Evolutionary conservation across 1,140 invertebrate genomes (phyloP).

Genomic region (Ooceraea biroi): DNA sequence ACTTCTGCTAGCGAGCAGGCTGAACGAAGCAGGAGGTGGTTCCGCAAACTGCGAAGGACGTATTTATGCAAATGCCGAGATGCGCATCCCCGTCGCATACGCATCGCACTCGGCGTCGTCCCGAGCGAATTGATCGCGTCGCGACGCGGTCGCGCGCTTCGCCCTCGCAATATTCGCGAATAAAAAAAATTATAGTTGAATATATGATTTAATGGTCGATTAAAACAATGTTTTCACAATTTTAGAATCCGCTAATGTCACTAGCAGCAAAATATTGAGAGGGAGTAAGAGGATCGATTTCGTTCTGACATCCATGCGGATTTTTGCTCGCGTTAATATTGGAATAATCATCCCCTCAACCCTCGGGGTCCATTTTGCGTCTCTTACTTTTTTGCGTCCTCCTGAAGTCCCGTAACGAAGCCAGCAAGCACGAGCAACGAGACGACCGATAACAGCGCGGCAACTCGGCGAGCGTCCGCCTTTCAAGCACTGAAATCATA

Average conservation of each 20-base stretch:
- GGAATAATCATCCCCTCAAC: background rate
- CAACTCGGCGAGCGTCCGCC: slow-evolving; percentile 35
- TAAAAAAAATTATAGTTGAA: background rate
- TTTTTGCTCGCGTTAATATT: background rate
- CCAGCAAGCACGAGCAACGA: slow-evolving; percentile 27
- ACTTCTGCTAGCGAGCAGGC: slow-evolving; percentile 10
- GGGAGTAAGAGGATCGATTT: background rate
- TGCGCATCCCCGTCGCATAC: slow-evolving; percentile 21
- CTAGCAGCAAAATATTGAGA: too few relatives aligned
- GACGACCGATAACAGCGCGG: slow-evolving; percentile 2
- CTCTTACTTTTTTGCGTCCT: background rate
- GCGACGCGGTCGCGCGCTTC: background rate
- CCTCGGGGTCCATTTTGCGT: slow-evolving; percentile 1
- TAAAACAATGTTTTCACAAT: too few relatives aligned
- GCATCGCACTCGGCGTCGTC: background rate
- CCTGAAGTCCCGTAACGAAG: slow-evolving; percentile 26
- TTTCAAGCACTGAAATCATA: slow-evolving; percentile 52
- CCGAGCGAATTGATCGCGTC: slow-evolving; percentile 9
- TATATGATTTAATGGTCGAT: too few relatives aligned
- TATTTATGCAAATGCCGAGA: slow-evolving; percentile 71
- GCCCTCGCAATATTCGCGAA: background rate
- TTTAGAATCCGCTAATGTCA: too few relatives aligned
- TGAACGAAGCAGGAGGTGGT: slow-evolving; percentile 43
- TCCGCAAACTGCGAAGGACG: slow-evolving; percentile 59
- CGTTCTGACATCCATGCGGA: too few relatives aligned